Conservation (phyloP, 2,888 invertebrate genomes). For the Drosophila multiciliata region DNA sequence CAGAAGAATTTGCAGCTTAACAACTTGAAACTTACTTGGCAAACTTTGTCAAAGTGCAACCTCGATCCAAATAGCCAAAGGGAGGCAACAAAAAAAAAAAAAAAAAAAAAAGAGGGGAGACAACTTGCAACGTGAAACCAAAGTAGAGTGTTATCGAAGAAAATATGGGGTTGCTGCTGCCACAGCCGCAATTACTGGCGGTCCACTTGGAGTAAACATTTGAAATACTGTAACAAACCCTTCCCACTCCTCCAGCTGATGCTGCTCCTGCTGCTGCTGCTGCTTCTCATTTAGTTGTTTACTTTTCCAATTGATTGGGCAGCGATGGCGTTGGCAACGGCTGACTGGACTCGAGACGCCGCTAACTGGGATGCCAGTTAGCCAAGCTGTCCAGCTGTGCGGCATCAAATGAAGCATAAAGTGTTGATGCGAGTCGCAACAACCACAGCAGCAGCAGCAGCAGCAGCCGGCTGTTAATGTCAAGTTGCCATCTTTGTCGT, state of each 20-base stretch:
- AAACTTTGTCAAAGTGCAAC: slow-evolving; percentile 50
- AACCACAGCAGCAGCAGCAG: slow-evolving; percentile 16
- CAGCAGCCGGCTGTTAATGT: slow-evolving; percentile 60
- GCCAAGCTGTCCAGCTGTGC: slow-evolving; percentile 45
- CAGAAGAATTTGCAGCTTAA: slow-evolving; percentile 50
- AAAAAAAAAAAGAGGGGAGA: background rate
- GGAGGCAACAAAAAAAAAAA: background rate
- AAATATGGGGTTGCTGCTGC: slow-evolving; percentile 17
- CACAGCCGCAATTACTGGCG: slow-evolving; percentile 24
- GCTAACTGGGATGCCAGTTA: slow-evolving; percentile 21
- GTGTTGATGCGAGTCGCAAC: slow-evolving; percentile 62
- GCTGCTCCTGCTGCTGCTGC: background rate
- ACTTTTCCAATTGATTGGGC: slow-evolving; percentile 76
- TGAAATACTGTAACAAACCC: slow-evolving; percentile 40
- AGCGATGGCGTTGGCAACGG: slow-evolving; percentile 36
- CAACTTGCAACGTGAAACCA: slow-evolving; percentile 24
- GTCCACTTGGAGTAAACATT: slow-evolving; percentile 44
- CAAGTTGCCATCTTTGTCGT: slow-evolving; percentile 52
- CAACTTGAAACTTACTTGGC: slow-evolving; percentile 45
- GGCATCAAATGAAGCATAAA: slow-evolving; percentile 70
- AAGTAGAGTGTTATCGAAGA: background rate
- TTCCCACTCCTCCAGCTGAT: background rate
- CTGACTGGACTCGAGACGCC: slow-evolving; percentile 30
- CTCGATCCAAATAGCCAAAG: slow-evolving; percentile 11
- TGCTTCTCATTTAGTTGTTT: slow-evolving; percentile 53